Evolutionary conservation across 2,797 vertebrate genomes (phyloP), one percentile per base, ranked within the genome.

Genomic region (Botia almorhae): DNA sequence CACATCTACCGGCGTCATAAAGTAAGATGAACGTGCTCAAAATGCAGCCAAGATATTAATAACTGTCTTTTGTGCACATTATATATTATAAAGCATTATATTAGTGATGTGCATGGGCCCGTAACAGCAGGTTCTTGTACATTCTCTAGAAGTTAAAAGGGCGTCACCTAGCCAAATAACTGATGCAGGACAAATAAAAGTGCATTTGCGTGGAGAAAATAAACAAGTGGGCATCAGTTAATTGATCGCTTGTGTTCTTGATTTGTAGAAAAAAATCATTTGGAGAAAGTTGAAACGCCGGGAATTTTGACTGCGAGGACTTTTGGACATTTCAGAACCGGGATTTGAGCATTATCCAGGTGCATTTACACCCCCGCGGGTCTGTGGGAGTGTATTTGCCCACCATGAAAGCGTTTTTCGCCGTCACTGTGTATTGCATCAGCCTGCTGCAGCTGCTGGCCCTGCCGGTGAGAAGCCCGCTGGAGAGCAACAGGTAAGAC

Each of bases 401-500:
- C 90, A 92, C 91, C 92, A 92, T 90, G 90, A 86, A 71, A 82
- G 86, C 85, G 50, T 65, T 92, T 85, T 78, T 90, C 85, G 87
- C 89, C 60, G 85, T 93, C 5, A 80, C 88, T 75, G 81, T 95
- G 83, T 93, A 87, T 93, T 96, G 95, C 95, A 91, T 97, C 95
- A 95, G 94, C 94, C 93, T 96, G 74, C 71, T 95, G 53, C 91
- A 88, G 87, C 89, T 92, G 70, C 79, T 85, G 80, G 92, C 92
- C 56, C 53, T 87, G 71, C 90, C 91, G 68, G 85, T 67, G 0
- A 68, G 84, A 76, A 85, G 86, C 78, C 85, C 70, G 61, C 79
- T 86, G 26, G 82, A 79, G 84, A 53, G 2, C 2, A 74, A 69
- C 93, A 92, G 94, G 94, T 95, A 92, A 11, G 89, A 87, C 14